Base-by-base conservation (phyloP, 2,888 invertebrate species). In the Dexiosoma caninum region DNA sequence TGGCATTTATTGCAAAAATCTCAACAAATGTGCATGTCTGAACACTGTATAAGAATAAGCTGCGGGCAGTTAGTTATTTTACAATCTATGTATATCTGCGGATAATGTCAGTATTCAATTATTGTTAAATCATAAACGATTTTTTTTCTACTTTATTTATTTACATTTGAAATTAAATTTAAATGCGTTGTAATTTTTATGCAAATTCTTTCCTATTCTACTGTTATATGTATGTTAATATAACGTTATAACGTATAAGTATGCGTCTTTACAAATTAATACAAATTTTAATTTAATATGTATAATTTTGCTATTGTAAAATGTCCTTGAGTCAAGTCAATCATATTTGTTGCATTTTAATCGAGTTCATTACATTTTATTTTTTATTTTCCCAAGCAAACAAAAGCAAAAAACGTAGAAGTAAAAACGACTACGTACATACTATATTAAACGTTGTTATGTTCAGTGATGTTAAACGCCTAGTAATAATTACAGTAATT, bases 261-360 rank as follows among this genome's bases (percentile, higher is more conserved):
- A 74, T 27, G 7, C 27, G 37, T 5, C 14, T 57, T 64, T 57
- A 27, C 37, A 57, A 42, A 32, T 64, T 44, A 32, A 37, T 42
- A 51, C 14, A 23, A 64, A 53, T 27, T 59, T 46, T 3, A 27
- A 59, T 27, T 55, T 27, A 30, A 66, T 49, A 21, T 30, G 27
- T 19, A 49, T 10, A 6, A 51, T 42, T 32, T 74, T 53, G 27
- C 19, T 30, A 19, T 30, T 19, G 27, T 59, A 60, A 55, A 60
- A 70, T 62, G 76, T 77, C 76, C 76, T 77, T 77, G 69, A 77
- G 27, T 12, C 35, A 62, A 70, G 76, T 70, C 76, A 77, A 46
- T 70, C 69, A 77, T 67, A 67, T 60, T 60, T 67, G 51, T 59
- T 21, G 8, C 12, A 14, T 46, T 37, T 51, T 64, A 55, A 74